phyloP scores from a whole-genome alignment of 2,797 vertebrate species.

The Parauchenoglanis ngamensis region DNA sequence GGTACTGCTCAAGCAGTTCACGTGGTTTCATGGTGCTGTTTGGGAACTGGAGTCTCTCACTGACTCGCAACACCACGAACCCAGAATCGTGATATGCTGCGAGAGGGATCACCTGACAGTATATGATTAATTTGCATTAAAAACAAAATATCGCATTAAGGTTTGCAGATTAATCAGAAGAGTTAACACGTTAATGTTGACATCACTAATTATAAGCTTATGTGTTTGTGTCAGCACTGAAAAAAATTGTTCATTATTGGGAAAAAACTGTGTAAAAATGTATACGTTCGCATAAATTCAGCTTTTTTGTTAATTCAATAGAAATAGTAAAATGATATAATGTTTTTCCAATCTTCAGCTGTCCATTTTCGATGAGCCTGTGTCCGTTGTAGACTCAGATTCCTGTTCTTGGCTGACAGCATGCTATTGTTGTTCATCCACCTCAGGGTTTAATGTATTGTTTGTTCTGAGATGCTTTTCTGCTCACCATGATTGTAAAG shows the following conservation, averaged over 20 bases:
- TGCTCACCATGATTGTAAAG: not conserved
- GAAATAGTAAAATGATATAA: not conserved
- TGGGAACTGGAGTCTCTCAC: too few species aligned
- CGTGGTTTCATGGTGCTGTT: too few species aligned
- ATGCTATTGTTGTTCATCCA: not conserved
- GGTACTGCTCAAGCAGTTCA: too few species aligned
- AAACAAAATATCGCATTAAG: too few species aligned
- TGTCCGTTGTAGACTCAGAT: not conserved
- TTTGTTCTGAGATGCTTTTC: constrained; percentile 3
- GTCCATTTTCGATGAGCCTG: not conserved
- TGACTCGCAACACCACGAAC: too few species aligned
- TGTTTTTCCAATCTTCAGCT: not conserved
- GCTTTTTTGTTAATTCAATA: not conserved
- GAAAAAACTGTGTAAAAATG: not conserved
- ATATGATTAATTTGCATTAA: too few species aligned
- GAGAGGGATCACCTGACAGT: too few species aligned
- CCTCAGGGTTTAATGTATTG: not conserved
- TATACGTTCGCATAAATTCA: not conserved
- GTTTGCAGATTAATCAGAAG: too few species aligned
- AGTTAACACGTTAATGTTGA: too few species aligned
- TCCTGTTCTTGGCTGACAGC: not conserved
- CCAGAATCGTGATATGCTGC: too few species aligned
- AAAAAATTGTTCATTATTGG: not conserved
- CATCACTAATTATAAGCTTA: not conserved
- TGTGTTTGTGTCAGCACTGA: not conserved